phyloP scores from a whole-genome alignment of 2,797 vertebrate genomes.

The Tolypeutes matacus region DNA sequence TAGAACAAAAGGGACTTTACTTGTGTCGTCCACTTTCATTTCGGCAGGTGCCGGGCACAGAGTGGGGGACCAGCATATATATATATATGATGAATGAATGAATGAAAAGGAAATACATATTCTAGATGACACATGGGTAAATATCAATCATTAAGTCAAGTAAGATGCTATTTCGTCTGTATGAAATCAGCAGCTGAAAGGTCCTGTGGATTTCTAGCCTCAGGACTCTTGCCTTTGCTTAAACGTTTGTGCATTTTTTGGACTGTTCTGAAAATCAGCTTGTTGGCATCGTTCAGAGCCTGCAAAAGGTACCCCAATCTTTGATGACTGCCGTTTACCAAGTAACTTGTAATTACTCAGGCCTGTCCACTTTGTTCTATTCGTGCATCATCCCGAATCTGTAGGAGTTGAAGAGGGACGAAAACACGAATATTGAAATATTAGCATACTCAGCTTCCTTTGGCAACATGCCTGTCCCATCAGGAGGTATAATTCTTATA shows the following conservation, averaged over 20 bases:
- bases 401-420: accelerated
- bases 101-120: no score
- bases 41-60: no score
- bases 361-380: accelerated
- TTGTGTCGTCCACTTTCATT: no score
- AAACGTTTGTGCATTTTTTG: accelerated
- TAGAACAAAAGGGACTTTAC: no score
- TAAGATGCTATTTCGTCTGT: no score
- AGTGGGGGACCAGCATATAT: no score
- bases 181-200: no score
- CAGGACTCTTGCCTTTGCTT: accelerated
- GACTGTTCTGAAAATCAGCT: accelerated
- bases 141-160: no score
- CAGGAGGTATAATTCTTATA: accelerated
- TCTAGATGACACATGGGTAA: no score
- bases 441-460: accelerated
- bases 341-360: no score
- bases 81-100: no score
- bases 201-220: no score
- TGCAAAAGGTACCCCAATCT: accelerated
- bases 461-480: neutral
- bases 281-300: accelerated
- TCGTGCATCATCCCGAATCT: accelerated
- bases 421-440: neutral
- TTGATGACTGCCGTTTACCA: accelerated